Evolutionary conservation across 2,113 vertebrate genomes (phyloP).

Genomic region (Oceanites oceanicus): DNA sequence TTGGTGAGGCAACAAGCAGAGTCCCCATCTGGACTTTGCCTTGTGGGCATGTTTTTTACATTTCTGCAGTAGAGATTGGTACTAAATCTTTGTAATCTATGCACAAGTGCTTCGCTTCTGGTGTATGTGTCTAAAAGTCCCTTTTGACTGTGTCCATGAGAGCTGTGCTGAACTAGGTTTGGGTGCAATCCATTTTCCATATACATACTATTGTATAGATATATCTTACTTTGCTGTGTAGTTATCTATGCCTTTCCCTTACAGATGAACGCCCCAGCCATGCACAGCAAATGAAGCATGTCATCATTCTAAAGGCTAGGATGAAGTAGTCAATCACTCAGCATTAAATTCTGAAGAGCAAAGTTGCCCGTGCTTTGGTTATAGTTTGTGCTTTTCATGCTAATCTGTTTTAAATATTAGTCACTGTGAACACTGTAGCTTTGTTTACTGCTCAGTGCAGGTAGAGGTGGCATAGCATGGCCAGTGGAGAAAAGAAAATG

Average conservation of each 20-base stretch:
- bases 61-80: neutral
- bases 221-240: neutral
- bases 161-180: neutral
- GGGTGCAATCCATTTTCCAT: neutral
- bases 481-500: neutral
- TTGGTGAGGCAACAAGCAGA: neutral
- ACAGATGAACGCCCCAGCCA: neutral
- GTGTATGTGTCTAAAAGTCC: neutral
- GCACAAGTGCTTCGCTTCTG: neutral
- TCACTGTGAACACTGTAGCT: neutral
- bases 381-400: neutral
- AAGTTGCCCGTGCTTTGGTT: neutral
- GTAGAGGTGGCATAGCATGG: neutral
- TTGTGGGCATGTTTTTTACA: neutral
- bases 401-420: neutral
- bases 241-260: neutral
- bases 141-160: neutral
- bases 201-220: neutral
- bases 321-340: neutral
- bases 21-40: neutral
- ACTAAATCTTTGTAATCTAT: neutral
- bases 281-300: neutral
- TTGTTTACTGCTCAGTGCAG: neutral
- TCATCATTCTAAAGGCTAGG: neutral
- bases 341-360: neutral